phyloP scores from a whole-genome alignment of 2,888 invertebrate species.

The Endotricha flammealis region DNA sequence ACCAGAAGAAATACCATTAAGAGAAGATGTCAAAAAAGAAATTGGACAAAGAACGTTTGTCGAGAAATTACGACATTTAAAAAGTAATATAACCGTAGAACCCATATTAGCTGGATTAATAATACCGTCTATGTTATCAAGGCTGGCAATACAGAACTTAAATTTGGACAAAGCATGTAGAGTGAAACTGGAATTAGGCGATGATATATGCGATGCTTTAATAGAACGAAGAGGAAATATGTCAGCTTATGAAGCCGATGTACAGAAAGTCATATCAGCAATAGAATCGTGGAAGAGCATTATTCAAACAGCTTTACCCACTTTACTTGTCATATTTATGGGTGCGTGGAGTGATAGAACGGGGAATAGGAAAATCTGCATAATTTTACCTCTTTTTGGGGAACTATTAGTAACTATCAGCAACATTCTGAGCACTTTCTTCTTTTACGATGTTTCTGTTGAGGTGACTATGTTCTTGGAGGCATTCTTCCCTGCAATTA shows the following conservation, averaged over 20 bases:
- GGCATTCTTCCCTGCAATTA: constrained; percentile 71
- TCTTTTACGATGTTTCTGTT: constrained; percentile 71
- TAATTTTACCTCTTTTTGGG: constrained; percentile 74
- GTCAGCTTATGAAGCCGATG: constrained; percentile 78
- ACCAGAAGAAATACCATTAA: constrained; percentile 48
- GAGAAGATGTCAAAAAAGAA: constrained; percentile 25
- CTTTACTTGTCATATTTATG: constrained; percentile 73
- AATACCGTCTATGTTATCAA: constrained; percentile 80
- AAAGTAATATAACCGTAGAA: constrained; percentile 82
- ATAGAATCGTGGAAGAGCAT: constrained; percentile 78
- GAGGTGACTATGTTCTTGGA: constrained; percentile 75
- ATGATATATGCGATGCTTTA: constrained; percentile 54
- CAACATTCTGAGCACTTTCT: constrained; percentile 72
- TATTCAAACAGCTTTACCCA: constrained; percentile 76
- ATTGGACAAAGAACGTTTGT: constrained; percentile 60
- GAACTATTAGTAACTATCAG: constrained; percentile 68
- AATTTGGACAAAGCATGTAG: constrained; percentile 66
- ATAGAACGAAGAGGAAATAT: constrained; percentile 67
- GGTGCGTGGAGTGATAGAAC: constrained; percentile 81
- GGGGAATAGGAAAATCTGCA: constrained; percentile 76
- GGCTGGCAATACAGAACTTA: constrained; percentile 79
- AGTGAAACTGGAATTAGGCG: constrained; percentile 47
- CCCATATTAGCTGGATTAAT: constrained; percentile 84
- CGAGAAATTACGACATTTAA: constrained; percentile 73
- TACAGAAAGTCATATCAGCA: constrained; percentile 74